phyloP scores from a whole-genome alignment of 2,113 vertebrate genomes.

The Labeo rohita region DNA sequence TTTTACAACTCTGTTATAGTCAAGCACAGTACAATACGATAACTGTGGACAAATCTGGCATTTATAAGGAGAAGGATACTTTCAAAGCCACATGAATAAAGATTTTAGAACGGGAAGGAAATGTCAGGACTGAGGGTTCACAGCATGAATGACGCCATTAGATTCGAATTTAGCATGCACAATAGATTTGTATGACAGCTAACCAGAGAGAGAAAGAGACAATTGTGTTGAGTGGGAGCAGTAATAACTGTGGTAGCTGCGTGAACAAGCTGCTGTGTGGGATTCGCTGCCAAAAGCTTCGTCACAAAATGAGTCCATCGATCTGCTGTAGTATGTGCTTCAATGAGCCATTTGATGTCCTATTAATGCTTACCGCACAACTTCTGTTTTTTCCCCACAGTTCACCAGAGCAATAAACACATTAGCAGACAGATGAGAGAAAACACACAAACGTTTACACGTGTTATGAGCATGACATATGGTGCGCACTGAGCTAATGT shows the following conservation, averaged over 20 bases:
- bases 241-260: conserved; percentile 4
- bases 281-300: conserved; percentile 16
- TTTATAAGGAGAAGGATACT: not conserved
- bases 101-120: conserved; percentile 13
- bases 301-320: conserved; percentile 21
- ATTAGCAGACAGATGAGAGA: conserved; percentile 7
- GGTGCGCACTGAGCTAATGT: conserved; percentile 29
- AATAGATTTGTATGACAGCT: conserved; percentile 31
- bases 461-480: conserved; percentile 8
- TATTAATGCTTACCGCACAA: conserved; percentile 42
- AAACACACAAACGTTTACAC: conserved; percentile 10
- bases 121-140: conserved; percentile 12
- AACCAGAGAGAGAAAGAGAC: conserved; percentile 22
- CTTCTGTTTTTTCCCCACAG: conserved; percentile 42
- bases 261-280: conserved; percentile 30
- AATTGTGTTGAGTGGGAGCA: conserved; percentile 12
- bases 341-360: conserved; percentile 35
- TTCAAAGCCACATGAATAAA: conserved; percentile 21
- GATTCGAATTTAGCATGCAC: conserved; percentile 23
- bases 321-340: conserved; percentile 36
- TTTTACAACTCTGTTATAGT: not conserved
- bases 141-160: conserved; percentile 11
- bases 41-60: conserved; percentile 13
- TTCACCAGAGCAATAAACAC: conserved; percentile 39
- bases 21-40: conserved; percentile 6